Conservation (phyloP, 1,140 invertebrate species). For the Chironomus tepperi region DNA sequence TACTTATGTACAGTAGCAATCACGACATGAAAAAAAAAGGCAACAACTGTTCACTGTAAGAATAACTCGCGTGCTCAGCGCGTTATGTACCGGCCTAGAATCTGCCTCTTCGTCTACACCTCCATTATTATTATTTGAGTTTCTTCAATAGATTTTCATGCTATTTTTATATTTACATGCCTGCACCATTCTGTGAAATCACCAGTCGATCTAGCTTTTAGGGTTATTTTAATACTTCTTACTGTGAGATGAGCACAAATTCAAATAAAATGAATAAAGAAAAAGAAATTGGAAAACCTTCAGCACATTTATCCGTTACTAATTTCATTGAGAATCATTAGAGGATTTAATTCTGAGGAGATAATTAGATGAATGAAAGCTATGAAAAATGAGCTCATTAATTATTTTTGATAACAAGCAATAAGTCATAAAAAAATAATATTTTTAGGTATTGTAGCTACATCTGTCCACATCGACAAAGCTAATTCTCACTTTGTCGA, state of each 20-base stretch:
- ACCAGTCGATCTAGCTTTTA: background rate
- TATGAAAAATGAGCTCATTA: background rate
- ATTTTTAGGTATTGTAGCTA: background rate
- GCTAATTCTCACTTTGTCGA: background rate
- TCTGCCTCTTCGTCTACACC: background rate
- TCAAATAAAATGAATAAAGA: background rate
- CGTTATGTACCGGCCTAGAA: conserved; percentile 11
- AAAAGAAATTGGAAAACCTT: background rate
- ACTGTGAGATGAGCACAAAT: background rate
- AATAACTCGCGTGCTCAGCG: background rate
- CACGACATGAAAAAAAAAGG: background rate
- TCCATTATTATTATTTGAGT: conserved; percentile 2
- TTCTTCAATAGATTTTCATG: background rate
- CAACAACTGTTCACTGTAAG: conserved; percentile 11
- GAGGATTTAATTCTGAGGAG: background rate
- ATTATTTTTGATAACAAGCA: background rate
- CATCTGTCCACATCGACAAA: background rate
- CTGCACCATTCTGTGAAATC: background rate
- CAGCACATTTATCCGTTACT: background rate
- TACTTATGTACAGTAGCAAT: background rate
- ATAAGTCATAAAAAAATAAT: background rate
- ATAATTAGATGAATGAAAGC: background rate
- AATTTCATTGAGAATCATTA: background rate
- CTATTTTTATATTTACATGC: background rate
- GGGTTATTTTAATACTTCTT: background rate